These are phyloP conservation scores for Ophion slaviceki DNA, from an alignment of 2,888 invertebrate genomes.

Conservation along the genomic window DNA sequence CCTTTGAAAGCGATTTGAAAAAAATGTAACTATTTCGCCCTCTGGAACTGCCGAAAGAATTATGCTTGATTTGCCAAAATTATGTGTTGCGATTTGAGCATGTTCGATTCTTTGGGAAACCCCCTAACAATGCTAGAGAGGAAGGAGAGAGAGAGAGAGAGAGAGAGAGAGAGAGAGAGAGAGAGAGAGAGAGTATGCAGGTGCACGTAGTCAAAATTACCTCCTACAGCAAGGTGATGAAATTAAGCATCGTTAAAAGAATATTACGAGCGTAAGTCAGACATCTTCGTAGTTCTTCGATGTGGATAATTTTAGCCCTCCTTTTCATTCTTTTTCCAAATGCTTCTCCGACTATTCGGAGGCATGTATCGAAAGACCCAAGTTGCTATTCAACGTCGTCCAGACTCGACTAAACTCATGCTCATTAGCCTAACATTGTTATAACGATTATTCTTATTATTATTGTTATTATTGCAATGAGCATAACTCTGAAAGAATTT, in stretches of 20 bases:
- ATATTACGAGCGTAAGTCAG: conserved; percentile 36
- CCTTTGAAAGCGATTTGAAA: no score
- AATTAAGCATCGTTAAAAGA: conserved; percentile 61
- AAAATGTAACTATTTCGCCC: no score
- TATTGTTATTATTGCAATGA: neutral
- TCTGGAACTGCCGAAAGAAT: neutral
- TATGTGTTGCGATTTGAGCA: conserved; percentile 30
- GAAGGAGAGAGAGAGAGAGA: neutral
- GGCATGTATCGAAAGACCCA: conserved; percentile 13
- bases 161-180: neutral
- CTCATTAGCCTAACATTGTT: conserved; percentile 58
- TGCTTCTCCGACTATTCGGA: neutral
- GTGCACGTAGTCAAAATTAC: conserved; percentile 21
- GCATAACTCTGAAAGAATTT: conserved; percentile 44
- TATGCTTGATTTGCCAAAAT: conserved; percentile 25
- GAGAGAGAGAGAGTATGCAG: conserved; percentile 4
- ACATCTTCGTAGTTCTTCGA: conserved; percentile 48
- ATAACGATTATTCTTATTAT: neutral
- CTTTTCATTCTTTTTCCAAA: conserved; percentile 15
- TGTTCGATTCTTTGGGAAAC: conserved; percentile 51
- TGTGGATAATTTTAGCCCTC: conserved; percentile 29
- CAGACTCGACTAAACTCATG: conserved; percentile 43
- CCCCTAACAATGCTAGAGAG: neutral
- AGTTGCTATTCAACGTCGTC: conserved; percentile 7
- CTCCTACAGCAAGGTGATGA: conserved; percentile 46